Evolutionary conservation across 2,797 vertebrate species (phyloP), one percentile per base, ranked within the genome.

Genomic region (Apogon talboti): DNA sequence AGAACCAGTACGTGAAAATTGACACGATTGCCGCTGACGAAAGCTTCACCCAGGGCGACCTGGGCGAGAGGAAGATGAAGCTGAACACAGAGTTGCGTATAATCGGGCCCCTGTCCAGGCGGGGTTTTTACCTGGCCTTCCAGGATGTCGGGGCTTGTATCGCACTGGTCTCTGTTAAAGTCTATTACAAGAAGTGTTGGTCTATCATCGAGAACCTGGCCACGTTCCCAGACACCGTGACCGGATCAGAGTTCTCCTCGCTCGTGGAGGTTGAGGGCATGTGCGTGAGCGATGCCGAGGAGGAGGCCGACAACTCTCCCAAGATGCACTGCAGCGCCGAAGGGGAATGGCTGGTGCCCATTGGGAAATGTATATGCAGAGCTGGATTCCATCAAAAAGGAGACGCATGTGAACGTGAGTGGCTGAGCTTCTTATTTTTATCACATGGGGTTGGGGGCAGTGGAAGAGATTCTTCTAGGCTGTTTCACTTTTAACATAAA

Each of bases 151-250:
- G 98, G 74, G 98, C 98, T 58, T 99, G 98, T 78, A 98, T 98
- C 83, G 98, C 98, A 78, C 93, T 98, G 92, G 97, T 99, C 84
- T 99, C 98, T 50, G 97, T 99, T 90, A 98, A 97, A 91, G 97
- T 99, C 41, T 99, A 99, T 91, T 98, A 98, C 93, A 99, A 99
- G 93, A 99, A 99, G 91, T 99, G 98, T 84, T 99, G 98, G 98
- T 97, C 97, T 58, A 99, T 99, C 94, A 98, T 99, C 89, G 97
- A 99, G 94, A 99, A 99, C 91, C 93, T 99, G 95, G 97, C 98
- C 90, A 94, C 96, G 44, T 99, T 99, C 92, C 96, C 96, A 47
- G 98, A 99, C 93, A 99, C 98, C 5, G 97, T 98, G 92, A 99
- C 98, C 18, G 98, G 98, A 58, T 99, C 96, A 6, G 98, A 99